Evolutionary conservation across 2,888 invertebrate genomes (phyloP), one percentile per base, ranked within the genome.

Genomic region (Drosophila prolongata): DNA sequence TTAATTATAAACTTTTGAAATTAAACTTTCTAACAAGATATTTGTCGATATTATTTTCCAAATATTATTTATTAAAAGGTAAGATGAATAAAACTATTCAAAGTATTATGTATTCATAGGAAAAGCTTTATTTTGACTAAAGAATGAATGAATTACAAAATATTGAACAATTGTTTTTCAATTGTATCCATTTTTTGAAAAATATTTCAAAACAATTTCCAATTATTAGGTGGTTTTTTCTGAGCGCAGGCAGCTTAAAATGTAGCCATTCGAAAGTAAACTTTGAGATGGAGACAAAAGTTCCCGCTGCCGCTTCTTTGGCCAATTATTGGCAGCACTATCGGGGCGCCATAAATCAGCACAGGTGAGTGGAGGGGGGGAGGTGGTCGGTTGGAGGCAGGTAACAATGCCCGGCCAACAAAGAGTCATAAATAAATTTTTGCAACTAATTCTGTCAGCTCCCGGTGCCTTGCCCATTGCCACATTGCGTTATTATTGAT

Each of bases 361-460:
- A 56, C 77, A 81, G 85, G 77, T 75, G 83, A 64, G 75, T 13
- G 59, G 59, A 9, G 37, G 27, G 8, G 19, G 34, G 16, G 13
- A 35, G 24, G 30, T 9, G 19, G 14, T 49, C 38, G 34, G 11
- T 34, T 5, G 56, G 34, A 16, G 43, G 46, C 57, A 50, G 71
- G 54, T 54, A 71, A 69, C 47, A 60, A 70, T 60, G 52, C 60
- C 40, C 27, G 50, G 42, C 57, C 79, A 85, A 82, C 79, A 85
- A 81, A 79, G 82, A 87, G 88, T 83, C 89, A 87, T 87, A 87
- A 87, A 87, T 87, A 87, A 89, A 83, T 87, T 69, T 79, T 79
- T 80, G 81, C 76, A 80, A 89, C 87, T 79, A 89, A 86, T 87
- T 80, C 75, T 86, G 89, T 80, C 86, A 87, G 88, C 76, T 83